Evolutionary conservation across 2,888 invertebrate genomes (phyloP).

Genomic region (Drosophila quinaria): DNA sequence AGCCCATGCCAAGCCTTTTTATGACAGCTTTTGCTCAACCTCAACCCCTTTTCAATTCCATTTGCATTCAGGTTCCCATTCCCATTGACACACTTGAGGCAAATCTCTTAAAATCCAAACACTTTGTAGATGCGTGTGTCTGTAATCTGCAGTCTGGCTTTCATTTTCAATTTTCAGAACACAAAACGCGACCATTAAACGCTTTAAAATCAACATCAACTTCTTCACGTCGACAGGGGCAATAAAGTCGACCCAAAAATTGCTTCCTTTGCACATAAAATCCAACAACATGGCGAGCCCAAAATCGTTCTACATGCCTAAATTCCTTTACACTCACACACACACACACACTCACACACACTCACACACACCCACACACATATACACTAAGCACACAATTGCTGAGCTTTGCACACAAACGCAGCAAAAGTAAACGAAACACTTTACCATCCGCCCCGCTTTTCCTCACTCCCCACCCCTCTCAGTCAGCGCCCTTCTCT

Average conservation of each 20-base stretch:
- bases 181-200: slow-evolving; percentile 70
- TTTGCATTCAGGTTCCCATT: slow-evolving; percentile 1
- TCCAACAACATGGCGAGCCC: slow-evolving; percentile 54
- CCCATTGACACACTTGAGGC: slow-evolving; percentile 6
- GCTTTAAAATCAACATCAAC: slow-evolving; percentile 79
- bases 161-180: slow-evolving; percentile 70
- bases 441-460: slow-evolving; percentile 53
- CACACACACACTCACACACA: slow-evolving; percentile 21
- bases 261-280: slow-evolving; percentile 77
- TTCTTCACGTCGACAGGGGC: slow-evolving; percentile 64
- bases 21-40: slow-evolving; percentile 33
- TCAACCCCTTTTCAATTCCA: not conserved
- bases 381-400: slow-evolving; percentile 44
- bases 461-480: not conserved
- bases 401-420: slow-evolving; percentile 71
- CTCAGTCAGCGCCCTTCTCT: not conserved
- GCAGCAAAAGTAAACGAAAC: slow-evolving; percentile 75
- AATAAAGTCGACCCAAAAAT: slow-evolving; percentile 80
- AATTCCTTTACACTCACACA: slow-evolving; percentile 51
- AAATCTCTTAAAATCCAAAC: slow-evolving; percentile 73
- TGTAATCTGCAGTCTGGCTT: slow-evolving; percentile 25
- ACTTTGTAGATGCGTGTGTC: slow-evolving; percentile 62
- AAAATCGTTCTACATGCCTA: slow-evolving; percentile 63
- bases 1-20: slow-evolving; percentile 37
- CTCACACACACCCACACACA: slow-evolving; percentile 22